Base-by-base conservation (phyloP, 1,140 invertebrate species). In the Drosophila carrolli region DNA sequence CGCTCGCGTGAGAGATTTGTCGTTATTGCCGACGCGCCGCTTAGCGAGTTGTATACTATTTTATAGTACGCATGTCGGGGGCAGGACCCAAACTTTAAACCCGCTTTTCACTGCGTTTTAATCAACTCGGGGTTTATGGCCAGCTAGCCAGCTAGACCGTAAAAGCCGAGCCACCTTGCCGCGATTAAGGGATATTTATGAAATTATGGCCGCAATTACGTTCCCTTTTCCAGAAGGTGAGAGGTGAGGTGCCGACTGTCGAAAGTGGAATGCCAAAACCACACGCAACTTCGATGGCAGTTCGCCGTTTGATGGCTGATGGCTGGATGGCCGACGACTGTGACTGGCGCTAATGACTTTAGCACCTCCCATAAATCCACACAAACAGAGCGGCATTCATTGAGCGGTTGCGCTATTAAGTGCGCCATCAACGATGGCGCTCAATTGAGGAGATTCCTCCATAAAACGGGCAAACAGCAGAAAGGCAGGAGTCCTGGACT, bases 311-410 rank as follows among this genome's bases (percentile, higher is more conserved):
- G 67, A 70, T 70, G 67, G 67, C 72, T 54, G 72, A 60, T 65
- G 61, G 16, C 7, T 43, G 13, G 63, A 63, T 67, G 67, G 50
- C 73, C 50, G 67, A 62, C 58, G 70, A 59, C 80, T 61, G 63
- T 73, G 76, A 68, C 62, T 86, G 83, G 76, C 81, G 85, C 84
- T 88, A 88, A 88, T 88, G 84, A 89, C 65, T 88, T 88, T 88
- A 88, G 84, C 84, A 75, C 73, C 65, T 76, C 81, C 61, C 86
- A 88, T 88, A 88, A 88, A 88, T 88, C 77, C 84, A 74, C 75
- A 68, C 66, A 79, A 86, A 73, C 75, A 54, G 71, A 78, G 63
- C 78, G 46, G 55, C 66, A 78, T 72, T 71, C 81, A 84, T 84
- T 79, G 66, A 85, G 66, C 78, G 75, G 54, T 50, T 68, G 43